Percentiles rank a stretch among this genome's conserved stretches.
Evolutionary conservation across 2,113 vertebrate species (phyloP).

Genomic region (Condylura cristata): DNA sequence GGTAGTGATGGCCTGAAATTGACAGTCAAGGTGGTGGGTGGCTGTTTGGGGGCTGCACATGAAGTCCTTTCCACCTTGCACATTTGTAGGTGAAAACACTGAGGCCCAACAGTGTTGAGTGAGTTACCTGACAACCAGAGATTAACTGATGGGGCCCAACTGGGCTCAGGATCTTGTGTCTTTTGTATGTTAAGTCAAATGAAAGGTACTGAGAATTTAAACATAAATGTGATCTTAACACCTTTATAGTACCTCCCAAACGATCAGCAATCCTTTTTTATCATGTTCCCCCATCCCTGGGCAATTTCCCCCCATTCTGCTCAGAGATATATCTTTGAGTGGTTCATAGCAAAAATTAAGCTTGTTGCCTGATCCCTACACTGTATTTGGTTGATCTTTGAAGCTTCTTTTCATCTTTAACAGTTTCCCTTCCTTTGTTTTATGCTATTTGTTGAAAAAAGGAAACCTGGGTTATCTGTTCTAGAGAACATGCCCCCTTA

Average conservation of each 20-base stretch:
- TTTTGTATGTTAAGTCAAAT: neutral
- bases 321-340: neutral
- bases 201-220: neutral
- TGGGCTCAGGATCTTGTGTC: neutral
- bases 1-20: too few species aligned
- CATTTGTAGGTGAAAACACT: neutral
- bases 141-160: neutral
- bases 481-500: neutral
- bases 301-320: neutral
- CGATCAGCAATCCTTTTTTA: neutral
- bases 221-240: neutral
- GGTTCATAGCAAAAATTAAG: neutral
- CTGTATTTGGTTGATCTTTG: neutral
- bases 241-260: neutral
- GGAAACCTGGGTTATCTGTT: neutral
- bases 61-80: neutral
- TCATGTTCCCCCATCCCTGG: neutral
- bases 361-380: neutral
- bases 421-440: neutral
- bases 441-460: neutral
- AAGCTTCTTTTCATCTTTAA: neutral
- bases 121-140: neutral
- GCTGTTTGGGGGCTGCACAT: neutral
- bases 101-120: neutral
- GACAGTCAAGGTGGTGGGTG: neutral